phyloP scores from a whole-genome alignment of 2,113 vertebrate genomes.

The Phylloscopus trochiloides region DNA sequence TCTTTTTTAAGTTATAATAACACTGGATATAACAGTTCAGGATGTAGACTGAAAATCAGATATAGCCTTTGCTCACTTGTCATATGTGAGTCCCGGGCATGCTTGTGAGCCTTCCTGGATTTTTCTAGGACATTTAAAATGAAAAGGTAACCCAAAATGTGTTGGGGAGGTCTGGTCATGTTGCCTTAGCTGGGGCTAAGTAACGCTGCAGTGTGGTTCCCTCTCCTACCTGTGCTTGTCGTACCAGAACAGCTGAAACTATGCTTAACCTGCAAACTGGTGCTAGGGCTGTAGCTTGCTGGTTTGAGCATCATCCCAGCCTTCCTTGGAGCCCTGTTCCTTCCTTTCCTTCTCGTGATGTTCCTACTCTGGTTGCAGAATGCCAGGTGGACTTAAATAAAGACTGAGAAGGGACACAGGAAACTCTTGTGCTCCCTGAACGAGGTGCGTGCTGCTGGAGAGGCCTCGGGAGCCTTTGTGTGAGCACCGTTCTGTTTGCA shows the following conservation, averaged over 20 bases:
- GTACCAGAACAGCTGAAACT: background rate
- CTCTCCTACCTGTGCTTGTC: background rate
- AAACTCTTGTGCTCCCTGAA: accelerated
- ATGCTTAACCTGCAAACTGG: background rate
- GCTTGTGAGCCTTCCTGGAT: background rate
- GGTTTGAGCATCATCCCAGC: background rate
- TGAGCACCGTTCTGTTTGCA: background rate
- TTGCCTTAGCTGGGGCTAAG: background rate
- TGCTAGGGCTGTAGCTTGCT: background rate
- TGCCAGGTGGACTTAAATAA: accelerated
- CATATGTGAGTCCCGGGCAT: background rate
- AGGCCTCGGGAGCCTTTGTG: background rate
- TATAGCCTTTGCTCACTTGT: background rate
- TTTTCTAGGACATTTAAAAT: background rate
- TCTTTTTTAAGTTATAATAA: background rate
- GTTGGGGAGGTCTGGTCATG: background rate
- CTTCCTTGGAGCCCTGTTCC: background rate
- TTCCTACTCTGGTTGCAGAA: background rate
- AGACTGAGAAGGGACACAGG: background rate
- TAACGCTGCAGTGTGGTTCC: background rate
- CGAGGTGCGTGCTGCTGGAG: background rate
- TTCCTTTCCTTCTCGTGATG: background rate
- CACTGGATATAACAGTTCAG: background rate
- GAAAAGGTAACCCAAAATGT: background rate
- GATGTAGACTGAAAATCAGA: background rate